A percentile compares a stretch with the other conserved stretches of the same genome.
These are phyloP conservation scores for Rhinolophus ferrumequinum DNA, from an alignment of 2,113 vertebrate species.

Conservation along the genomic window DNA sequence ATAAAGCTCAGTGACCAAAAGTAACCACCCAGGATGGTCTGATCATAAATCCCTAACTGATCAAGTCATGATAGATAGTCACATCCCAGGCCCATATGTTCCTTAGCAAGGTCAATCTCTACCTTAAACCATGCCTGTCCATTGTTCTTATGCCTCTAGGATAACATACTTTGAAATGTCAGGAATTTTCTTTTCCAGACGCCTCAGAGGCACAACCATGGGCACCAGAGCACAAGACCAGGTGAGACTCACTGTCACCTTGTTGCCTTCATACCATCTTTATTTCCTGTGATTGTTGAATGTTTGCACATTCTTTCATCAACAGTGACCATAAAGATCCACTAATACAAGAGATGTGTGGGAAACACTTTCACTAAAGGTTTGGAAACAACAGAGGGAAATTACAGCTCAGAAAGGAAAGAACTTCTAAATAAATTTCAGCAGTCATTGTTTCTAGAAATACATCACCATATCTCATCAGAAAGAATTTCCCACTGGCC, in stretches of 20 bases:
- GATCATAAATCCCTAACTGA: background rate
- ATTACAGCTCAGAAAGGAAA: constrained; percentile 60
- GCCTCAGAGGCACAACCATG: background rate
- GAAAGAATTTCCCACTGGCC: constrained; percentile 30
- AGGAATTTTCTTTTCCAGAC: background rate
- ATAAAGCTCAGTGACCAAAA: background rate
- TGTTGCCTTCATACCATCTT: background rate
- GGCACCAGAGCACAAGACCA: background rate
- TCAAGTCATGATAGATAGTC: background rate
- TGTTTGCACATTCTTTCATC: background rate
- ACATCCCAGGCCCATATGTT: background rate
- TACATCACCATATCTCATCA: background rate
- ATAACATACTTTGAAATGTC: background rate
- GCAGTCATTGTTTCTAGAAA: constrained; percentile 62
- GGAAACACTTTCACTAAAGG: constrained; percentile 26
- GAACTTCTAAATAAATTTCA: constrained; percentile 44
- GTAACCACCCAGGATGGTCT: background rate
- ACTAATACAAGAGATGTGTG: background rate
- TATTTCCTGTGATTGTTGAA: background rate
- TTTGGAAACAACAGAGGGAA: constrained; percentile 47
- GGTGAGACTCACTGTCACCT: background rate
- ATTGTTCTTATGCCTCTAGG: background rate
- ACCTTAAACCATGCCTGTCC: background rate
- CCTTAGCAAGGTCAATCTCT: background rate
- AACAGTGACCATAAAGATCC: background rate